Percentiles rank a stretch among this genome's conserved stretches.
phyloP scores from a whole-genome alignment of 2,888 invertebrate species.

The Epicampocera succincta region DNA sequence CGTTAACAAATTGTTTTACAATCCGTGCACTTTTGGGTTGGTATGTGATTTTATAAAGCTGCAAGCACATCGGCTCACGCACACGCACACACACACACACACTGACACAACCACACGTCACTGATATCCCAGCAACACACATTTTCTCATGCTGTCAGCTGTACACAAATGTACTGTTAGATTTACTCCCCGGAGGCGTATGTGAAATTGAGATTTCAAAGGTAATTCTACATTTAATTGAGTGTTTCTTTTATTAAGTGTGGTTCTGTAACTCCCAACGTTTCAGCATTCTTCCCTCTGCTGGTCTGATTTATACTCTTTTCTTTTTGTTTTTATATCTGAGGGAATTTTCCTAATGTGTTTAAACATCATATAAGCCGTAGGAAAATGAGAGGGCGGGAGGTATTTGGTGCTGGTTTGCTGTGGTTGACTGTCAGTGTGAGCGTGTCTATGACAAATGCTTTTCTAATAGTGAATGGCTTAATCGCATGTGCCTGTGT shows the following conservation, averaged over 20 bases:
- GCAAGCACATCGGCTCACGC: not conserved
- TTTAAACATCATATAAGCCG: slow-evolving; percentile 32
- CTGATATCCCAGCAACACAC: slow-evolving; percentile 23
- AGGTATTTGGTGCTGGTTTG: not conserved
- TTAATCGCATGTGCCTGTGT: not conserved
- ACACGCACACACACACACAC: not conserved
- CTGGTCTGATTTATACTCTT: not conserved
- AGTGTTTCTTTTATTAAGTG: slow-evolving; percentile 61
- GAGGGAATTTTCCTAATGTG: slow-evolving; percentile 62
- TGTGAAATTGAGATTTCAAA: slow-evolving; percentile 58
- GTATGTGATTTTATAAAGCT: slow-evolving; percentile 48
- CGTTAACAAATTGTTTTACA: slow-evolving; percentile 39
- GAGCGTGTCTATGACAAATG: slow-evolving; percentile 35
- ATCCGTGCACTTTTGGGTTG: not conserved
- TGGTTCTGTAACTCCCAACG: not conserved
- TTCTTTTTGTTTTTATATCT: slow-evolving; percentile 30
- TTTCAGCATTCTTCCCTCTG: not conserved
- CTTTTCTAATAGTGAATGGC: slow-evolving; percentile 27
- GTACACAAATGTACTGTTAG: slow-evolving; percentile 4
- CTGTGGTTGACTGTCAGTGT: not conserved
- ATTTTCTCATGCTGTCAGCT: slow-evolving; percentile 2
- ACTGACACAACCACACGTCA: not conserved
- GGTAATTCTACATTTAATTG: slow-evolving; percentile 66
- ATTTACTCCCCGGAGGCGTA: slow-evolving; percentile 38
- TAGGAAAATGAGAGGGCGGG: slow-evolving; percentile 3